Percentiles rank a stretch among this genome's conserved stretches.
Evolutionary conservation across 1,140 invertebrate genomes (phyloP).

Genomic region (Batillaria attramentaria): DNA sequence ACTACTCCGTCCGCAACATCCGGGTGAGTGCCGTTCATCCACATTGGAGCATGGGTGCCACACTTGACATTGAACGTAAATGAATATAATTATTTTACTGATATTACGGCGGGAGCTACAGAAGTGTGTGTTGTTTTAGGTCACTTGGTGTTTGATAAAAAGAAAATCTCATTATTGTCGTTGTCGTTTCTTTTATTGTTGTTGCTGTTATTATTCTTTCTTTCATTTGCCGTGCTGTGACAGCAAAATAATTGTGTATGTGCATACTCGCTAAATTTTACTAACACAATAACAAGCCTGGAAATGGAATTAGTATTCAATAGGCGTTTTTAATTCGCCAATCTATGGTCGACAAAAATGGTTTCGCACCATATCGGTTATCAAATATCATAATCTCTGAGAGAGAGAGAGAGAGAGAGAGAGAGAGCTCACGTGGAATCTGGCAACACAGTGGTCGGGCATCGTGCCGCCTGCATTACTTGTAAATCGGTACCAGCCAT

Average conservation of each 20-base stretch:
- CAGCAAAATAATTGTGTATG: too few relatives aligned
- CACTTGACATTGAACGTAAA: not conserved
- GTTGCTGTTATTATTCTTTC: too few relatives aligned
- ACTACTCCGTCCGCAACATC: not conserved
- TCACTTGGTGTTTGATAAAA: too few relatives aligned
- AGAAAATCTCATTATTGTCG: too few relatives aligned
- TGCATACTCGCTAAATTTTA: not conserved
- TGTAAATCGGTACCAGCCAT: not conserved
- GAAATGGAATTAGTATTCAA: not conserved
- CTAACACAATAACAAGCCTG: not conserved
- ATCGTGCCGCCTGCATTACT: not conserved
- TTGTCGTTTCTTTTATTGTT: too few relatives aligned
- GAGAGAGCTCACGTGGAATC: not conserved
- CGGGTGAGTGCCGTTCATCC: conserved; percentile 1
- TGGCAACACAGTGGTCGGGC: not conserved
- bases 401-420: too few relatives aligned
- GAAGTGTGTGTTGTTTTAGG: not conserved
- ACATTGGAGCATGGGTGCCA: not conserved
- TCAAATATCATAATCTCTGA: too few relatives aligned
- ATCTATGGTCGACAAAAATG: too few relatives aligned
- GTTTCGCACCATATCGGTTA: too few relatives aligned
- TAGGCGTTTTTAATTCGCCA: not conserved
- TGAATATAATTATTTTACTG: too few relatives aligned
- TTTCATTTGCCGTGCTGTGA: too few relatives aligned
- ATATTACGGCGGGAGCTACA: not conserved